A percentile compares a stretch with the other conserved stretches of the same genome.
These are phyloP conservation scores for Diploptera punctata DNA, from an alignment of 2,888 invertebrate species.

Conservation along the genomic window DNA sequence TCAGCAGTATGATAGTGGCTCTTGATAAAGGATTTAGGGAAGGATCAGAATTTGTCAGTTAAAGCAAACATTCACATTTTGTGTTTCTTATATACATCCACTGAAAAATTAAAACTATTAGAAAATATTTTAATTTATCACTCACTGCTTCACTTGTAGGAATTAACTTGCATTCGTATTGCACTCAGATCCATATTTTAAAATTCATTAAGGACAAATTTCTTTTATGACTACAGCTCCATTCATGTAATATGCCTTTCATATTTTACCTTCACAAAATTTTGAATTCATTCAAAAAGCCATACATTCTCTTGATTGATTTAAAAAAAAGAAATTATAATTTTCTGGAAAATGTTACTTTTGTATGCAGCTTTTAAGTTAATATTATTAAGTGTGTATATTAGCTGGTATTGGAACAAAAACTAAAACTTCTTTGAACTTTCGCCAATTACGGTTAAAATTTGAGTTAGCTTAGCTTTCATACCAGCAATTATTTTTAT, in stretches of 20 bases:
- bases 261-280: too few species aligned
- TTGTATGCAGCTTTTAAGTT: too few species aligned
- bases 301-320: too few species aligned
- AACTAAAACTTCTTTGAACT: too few species aligned
- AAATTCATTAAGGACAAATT: not conserved
- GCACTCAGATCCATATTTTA: not conserved
- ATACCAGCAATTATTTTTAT: too few species aligned
- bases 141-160: not conserved
- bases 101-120: conserved; percentile 25
- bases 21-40: conserved; percentile 4
- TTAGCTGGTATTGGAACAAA: too few species aligned
- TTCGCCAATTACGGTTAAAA: too few species aligned
- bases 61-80: conserved; percentile 36
- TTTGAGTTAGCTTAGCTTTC: too few species aligned
- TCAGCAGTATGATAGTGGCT: conserved; percentile 29
- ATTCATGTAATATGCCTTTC: not conserved
- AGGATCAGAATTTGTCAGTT: conserved; percentile 16
- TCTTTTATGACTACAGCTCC: not conserved
- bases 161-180: not conserved
- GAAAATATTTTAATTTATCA: not conserved
- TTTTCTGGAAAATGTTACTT: too few species aligned
- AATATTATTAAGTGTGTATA: too few species aligned
- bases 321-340: too few species aligned
- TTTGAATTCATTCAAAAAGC: too few species aligned
- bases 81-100: conserved; percentile 29